phyloP scores from a whole-genome alignment of 1,140 invertebrate species.

The Drosophila elegans region DNA sequence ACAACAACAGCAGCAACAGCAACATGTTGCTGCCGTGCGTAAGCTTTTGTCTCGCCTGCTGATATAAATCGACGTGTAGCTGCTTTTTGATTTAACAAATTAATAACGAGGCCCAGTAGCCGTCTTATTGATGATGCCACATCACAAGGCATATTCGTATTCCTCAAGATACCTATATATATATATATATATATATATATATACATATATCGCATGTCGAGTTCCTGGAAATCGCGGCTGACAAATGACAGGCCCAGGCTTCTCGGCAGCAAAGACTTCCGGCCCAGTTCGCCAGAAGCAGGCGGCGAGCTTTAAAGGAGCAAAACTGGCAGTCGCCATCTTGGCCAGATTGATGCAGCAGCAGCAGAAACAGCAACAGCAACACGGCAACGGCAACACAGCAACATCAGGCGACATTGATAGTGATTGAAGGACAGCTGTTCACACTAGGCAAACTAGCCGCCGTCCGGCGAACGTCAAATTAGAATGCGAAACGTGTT shows the following conservation, averaged over 20 bases:
- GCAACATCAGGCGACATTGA: slow-evolving; percentile 65
- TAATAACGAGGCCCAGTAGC: slow-evolving; percentile 76
- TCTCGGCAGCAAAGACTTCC: slow-evolving; percentile 58
- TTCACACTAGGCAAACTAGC: slow-evolving; percentile 70
- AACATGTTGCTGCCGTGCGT: slow-evolving; percentile 68
- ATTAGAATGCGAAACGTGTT: slow-evolving; percentile 84
- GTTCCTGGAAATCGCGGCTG: slow-evolving; percentile 68
- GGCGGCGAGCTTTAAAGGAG: slow-evolving; percentile 63
- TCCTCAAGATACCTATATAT: slow-evolving; percentile 2
- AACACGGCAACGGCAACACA: slow-evolving; percentile 14
- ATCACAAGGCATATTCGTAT: slow-evolving; percentile 22
- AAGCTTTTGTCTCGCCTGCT: slow-evolving; percentile 64
- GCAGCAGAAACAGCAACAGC: slow-evolving; percentile 21
- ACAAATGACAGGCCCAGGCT: slow-evolving; percentile 68
- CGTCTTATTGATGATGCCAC: slow-evolving; percentile 79
- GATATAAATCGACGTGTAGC: slow-evolving; percentile 72
- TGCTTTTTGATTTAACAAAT: slow-evolving; percentile 83
- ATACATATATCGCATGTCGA: slow-evolving; percentile 16
- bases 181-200: slow-evolving; percentile 7
- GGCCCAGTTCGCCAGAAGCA: slow-evolving; percentile 74
- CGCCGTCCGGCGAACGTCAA: slow-evolving; percentile 68
- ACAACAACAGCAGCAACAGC: slow-evolving; percentile 66
- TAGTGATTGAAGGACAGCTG: slow-evolving; percentile 83
- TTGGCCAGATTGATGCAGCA: slow-evolving; percentile 71
- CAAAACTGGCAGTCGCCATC: slow-evolving; percentile 55